Evolutionary conservation across 2,113 vertebrate genomes (phyloP), one percentile per base, ranked within the genome.

Genomic region (Xiphophorus hellerii): DNA sequence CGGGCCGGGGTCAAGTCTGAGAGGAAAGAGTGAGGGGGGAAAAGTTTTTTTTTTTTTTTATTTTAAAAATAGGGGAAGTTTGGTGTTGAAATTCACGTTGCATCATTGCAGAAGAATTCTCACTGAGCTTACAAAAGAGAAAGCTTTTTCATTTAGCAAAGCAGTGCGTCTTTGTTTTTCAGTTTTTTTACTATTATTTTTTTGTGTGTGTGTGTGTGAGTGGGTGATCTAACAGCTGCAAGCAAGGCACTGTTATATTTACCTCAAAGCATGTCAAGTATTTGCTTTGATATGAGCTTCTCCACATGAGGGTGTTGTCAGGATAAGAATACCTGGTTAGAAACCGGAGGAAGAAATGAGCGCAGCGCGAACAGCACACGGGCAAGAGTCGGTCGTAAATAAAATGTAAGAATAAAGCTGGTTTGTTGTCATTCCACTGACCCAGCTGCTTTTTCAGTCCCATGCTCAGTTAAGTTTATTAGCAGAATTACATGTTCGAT

Each of bases 71-170:
- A 51, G 37, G 25, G 28, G 37, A 75, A 42, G 2, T 22, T 28
- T 78, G 54, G 67, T 74, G 73, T 42, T 63, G 75, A 89, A 89
- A 76, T 84, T 85, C 74, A 74, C 37, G 61, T 93, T 92, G 91
- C 92, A 90, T 93, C 91, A 93, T 66, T 62, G 77, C 58, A 80
- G 82, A 90, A 71, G 92, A 93, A 93, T 93, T 88, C 73, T 37
- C 80, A 76, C 84, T 48, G 60, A 90, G 86, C 74, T 58, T 54
- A 17, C 37, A 78, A 89, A 86, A 89, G 82, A 77, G 54, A 37
- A 85, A 60, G 33, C 70, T 58, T 84, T 82, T 82, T 73, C 85
- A 61, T 82, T 73, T 62, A 80, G 78, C 58, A 67, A 27, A 6
- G 77, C 67, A 61, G 66, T 22, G 76, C 65, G 17, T 28, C 48